These are phyloP conservation scores for Zoanthus sansibaricus DNA, from an alignment of 92 coral and sea anemone species.

Conservation along the genomic window DNA sequence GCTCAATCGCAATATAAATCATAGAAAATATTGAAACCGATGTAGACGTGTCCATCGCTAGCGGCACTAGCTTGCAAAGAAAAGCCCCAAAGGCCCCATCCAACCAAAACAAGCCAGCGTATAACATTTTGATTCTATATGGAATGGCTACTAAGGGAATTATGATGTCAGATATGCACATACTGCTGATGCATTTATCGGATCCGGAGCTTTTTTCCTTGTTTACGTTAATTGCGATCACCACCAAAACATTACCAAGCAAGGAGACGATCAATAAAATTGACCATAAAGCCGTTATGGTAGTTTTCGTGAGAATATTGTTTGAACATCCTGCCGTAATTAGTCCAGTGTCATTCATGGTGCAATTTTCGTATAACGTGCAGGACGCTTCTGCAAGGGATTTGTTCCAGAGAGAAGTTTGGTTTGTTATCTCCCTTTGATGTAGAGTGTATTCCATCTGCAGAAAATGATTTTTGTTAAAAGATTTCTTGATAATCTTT, in stretches of 20 bases:
- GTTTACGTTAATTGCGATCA: not conserved
- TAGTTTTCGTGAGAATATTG: not conserved
- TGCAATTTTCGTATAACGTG: slow-evolving; percentile 3
- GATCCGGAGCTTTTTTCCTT: not conserved
- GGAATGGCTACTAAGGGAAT: slow-evolving; percentile 24
- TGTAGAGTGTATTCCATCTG: slow-evolving; percentile 13
- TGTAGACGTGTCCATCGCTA: slow-evolving; percentile 16
- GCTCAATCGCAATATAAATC: slow-evolving; percentile 9
- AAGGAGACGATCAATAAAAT: not conserved
- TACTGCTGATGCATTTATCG: slow-evolving; percentile 12
- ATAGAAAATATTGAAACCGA: slow-evolving; percentile 20
- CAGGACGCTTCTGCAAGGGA: not conserved
- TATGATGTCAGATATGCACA: slow-evolving; percentile 6
- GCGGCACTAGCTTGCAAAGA: slow-evolving; percentile 30
- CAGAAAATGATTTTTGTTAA: not conserved
- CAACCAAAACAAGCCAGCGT: not conserved
- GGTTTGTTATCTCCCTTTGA: not conserved
- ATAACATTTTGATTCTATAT: not conserved
- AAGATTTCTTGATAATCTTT: no score
- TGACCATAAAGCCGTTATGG: slow-evolving; percentile 7
- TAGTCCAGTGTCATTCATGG: not conserved
- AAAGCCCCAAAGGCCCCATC: slow-evolving; percentile 12
- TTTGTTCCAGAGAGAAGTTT: slow-evolving; percentile 13
- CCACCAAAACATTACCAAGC: slow-evolving; percentile 20
- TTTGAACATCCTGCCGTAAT: not conserved